Base-by-base conservation (phyloP, 2,113 vertebrate species). In the Archilochus colubris region DNA sequence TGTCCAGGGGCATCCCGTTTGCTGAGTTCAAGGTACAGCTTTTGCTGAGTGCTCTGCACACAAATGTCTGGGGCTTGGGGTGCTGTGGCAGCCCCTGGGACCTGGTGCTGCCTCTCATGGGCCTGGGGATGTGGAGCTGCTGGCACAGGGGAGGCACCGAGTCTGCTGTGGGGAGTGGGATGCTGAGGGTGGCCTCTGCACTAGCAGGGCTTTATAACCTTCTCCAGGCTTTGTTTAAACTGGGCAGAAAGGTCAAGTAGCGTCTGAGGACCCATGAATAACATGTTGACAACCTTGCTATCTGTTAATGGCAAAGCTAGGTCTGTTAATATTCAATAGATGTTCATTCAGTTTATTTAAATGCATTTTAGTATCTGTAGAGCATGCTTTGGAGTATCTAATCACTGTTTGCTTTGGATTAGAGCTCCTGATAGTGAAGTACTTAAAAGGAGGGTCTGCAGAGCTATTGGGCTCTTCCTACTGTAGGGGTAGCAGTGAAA, bases 371-470 rank as follows among this genome's bases (percentile, higher is more conserved):
- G 83, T 96, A 48, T 94, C 94, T 94, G 91, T 96, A 89, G 85
- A 96, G 91, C 82, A 57, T 87, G 93, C 80, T 82, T 81, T 8
- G 14, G 78, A 68, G 82, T 83, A 55, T 94, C 93, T 95, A 95
- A 96, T 95, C 73, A 59, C 91, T 96, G 89, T 96, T 97, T 97
- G 88, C 94, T 97, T 95, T 97, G 94, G 95, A 96, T 97, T 97
- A 93, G 75, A 90, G 83, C 85, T 76, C 43, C 33, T 84, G 89
- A 91, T 95, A 96, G 77, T 77, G 64, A 96, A 94, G 76, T 54
- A 64, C 89, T 95, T 95, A 28, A 88, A 81, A 90, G 57, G 46
- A 2, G 5, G 51, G 31, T 18, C 20, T 20, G 20, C 79, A 43
- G 31, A 81, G 82, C 82, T 33, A 54, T 93, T 88, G 88, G 88